Base-by-base conservation (phyloP, 1,140 invertebrate genomes). In the Tetragonula clypearis region DNA sequence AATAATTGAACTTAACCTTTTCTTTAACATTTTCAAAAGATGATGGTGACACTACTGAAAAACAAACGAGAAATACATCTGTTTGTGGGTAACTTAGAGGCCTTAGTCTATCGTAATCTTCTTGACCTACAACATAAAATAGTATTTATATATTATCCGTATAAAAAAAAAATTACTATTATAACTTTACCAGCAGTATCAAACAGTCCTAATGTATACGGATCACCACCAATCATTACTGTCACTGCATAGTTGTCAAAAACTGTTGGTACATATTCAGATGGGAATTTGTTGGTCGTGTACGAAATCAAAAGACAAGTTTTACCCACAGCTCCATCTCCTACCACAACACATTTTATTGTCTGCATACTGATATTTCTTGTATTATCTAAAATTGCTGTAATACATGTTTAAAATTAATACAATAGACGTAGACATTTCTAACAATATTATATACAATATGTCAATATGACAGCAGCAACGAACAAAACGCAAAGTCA, bases 11-110 rank as follows among this genome's bases (percentile, higher is more conserved):
- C n/a, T 14, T 8, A 95, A 99, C 98, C 97, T 99, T 99, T 97
- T 99, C 99, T 96, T 98, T 99, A 65, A 99, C 99, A 96, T 99
- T 99, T 96, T 99, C 99, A 96, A 99, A 99, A 53, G 99, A 99
- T 87, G 99, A 99, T 86, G 99, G 99, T 87, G 98, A 99, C 23
- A 99, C 99, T 87, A 99, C 98, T 88, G 99, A 99, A 95, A 99
- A 99, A 96, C 98, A 99, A 66, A 99, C 98, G 75, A 99, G 97
- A 95, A 99, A 99, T 74, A 99, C 99, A 95, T 99, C 99, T 71
- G 98, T 99, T 95, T 99, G 99, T 90, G 99, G 99, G 96, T 99
- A 99, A 94, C 98, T 99, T 75, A 99, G 95, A 30, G 99, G 99
- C 92, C 99, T 96, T 90, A 99, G 96, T 93, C 99, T 96, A 95